phyloP scores from a whole-genome alignment of 2,888 invertebrate genomes.

The Luffia ferchaultella region DNA sequence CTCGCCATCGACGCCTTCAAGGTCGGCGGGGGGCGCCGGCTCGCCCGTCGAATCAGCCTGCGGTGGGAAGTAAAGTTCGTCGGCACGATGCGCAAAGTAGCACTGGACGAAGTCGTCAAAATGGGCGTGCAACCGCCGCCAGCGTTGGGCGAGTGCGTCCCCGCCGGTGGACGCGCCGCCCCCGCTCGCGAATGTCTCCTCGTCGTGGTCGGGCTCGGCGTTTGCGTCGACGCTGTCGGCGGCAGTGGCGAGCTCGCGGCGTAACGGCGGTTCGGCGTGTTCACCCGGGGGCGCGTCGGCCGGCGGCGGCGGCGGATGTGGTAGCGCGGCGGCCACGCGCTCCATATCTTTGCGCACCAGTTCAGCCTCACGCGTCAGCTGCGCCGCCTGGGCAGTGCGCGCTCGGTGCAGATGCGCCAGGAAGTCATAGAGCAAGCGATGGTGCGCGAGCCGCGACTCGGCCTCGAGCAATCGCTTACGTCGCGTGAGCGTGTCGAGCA shows the following conservation, averaged over 20 bases:
- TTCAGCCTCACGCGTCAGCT: conserved; percentile 74
- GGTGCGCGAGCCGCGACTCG: conserved; percentile 81
- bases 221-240: conserved; percentile 54
- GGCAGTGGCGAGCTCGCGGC: conserved; percentile 62
- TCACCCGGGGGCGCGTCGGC: conserved; percentile 45
- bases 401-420: conserved; percentile 77
- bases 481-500: conserved; percentile 81
- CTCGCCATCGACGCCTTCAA: conserved; percentile 19
- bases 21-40: conserved; percentile 19
- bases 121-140: conserved; percentile 82
- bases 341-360: conserved; percentile 78
- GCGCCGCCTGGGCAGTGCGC: conserved; percentile 72
- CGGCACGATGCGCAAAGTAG: conserved; percentile 81
- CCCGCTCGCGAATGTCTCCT: conserved; percentile 39
- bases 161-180: conserved; percentile 17
- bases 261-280: conserved; percentile 53
- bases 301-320: conserved; percentile 64
- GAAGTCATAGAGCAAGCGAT: conserved; percentile 85
- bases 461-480: conserved; percentile 83
- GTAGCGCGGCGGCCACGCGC: conserved; percentile 73
- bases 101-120: conserved; percentile 90
- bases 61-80: conserved; percentile 71
- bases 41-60: conserved; percentile 20
- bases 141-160: conserved; percentile 70
- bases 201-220: conserved; percentile 24